These are phyloP conservation scores for Xestia rhomboidea DNA, from an alignment of 2,888 invertebrate species.

Conservation along the genomic window DNA sequence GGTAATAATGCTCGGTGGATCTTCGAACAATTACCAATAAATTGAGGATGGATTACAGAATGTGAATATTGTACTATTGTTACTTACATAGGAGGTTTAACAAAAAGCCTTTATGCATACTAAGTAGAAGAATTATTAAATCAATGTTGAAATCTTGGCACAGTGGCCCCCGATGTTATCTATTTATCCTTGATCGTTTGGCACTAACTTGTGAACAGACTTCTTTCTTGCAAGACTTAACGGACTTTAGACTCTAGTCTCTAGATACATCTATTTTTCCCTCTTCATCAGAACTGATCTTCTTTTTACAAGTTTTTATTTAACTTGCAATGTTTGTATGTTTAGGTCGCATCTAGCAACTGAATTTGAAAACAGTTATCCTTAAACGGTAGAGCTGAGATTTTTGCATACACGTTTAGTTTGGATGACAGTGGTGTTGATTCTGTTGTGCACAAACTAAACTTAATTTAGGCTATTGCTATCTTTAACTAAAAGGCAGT, in stretches of 20 bases:
- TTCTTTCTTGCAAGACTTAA: slow-evolving; percentile 30
- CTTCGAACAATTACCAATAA: not conserved
- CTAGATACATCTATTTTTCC: not conserved
- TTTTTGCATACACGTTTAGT: not conserved
- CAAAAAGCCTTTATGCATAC: slow-evolving; percentile 33
- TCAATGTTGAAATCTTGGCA: slow-evolving; percentile 62
- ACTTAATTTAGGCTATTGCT: too few species aligned
- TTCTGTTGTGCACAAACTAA: too few species aligned
- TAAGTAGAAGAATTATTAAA: slow-evolving; percentile 52
- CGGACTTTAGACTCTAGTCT: not conserved
- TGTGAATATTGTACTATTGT: not conserved
- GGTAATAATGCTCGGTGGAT: not conserved
- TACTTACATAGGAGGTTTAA: slow-evolving; percentile 3
- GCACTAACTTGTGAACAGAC: slow-evolving; percentile 31
- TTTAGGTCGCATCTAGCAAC: not conserved
- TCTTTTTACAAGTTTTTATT: not conserved
- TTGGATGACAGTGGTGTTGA: not conserved
- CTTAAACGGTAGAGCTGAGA: not conserved
- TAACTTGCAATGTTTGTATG: too few species aligned
- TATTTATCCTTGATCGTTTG: slow-evolving; percentile 56
- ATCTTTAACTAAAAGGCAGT: too few species aligned
- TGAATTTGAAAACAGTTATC: not conserved
- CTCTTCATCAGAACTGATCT: not conserved
- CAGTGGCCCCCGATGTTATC: slow-evolving; percentile 36
- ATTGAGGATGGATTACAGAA: slow-evolving; percentile 5